Conservation (phyloP, 2,113 vertebrate genomes). For the Myrmecobius fasciatus region DNA sequence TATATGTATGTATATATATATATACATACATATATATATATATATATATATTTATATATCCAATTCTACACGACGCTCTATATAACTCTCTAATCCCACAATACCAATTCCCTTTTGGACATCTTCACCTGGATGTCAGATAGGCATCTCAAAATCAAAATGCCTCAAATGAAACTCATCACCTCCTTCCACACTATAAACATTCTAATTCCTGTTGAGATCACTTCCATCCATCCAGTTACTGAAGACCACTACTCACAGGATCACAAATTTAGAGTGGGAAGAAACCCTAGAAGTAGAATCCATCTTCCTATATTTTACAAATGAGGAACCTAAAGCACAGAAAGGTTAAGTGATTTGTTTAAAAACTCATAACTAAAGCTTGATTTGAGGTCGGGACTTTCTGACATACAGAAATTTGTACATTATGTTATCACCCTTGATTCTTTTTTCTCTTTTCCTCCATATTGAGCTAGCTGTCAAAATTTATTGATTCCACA, state of each 20-base stretch:
- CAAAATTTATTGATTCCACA: neutral
- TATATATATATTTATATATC: neutral
- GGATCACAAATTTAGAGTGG: neutral
- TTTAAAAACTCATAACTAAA: neutral
- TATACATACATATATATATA: neutral
- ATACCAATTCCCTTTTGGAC: neutral
- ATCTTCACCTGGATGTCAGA: neutral
- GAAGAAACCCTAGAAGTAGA: neutral
- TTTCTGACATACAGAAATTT: neutral
- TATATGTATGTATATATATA: neutral
- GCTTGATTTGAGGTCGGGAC: neutral
- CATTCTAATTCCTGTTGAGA: neutral
- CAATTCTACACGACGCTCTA: too few relatives aligned
- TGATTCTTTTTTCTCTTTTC: neutral
- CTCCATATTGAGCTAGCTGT: neutral
- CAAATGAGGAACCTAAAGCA: neutral
- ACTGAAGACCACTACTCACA: neutral
- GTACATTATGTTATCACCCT: neutral
- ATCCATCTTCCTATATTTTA: neutral
- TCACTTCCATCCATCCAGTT: neutral
- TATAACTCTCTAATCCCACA: neutral
- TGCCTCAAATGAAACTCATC: neutral
- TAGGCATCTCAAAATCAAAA: neutral
- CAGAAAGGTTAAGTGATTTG: neutral
- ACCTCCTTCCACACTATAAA: neutral